Percentiles rank a stretch among this genome's conserved stretches.
Evolutionary conservation across 1,140 invertebrate genomes (phyloP).

Genomic region (Cepaea nemoralis): DNA sequence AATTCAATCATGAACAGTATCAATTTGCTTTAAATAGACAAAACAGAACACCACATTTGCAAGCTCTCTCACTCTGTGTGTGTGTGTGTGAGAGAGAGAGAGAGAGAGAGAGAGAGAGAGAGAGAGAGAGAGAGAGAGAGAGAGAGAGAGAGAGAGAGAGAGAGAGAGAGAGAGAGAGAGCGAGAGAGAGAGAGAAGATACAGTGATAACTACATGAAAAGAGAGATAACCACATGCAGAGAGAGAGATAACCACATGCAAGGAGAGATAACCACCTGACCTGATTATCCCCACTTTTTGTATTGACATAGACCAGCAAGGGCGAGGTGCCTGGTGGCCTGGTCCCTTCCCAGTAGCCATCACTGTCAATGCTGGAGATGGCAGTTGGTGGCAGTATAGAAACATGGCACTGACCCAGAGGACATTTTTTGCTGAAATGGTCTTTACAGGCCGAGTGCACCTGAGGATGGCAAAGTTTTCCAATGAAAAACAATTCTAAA

Average conservation of each 20-base stretch:
- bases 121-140: too few species aligned
- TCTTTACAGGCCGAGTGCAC: constrained; percentile 89
- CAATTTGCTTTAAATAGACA: too few species aligned
- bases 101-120: too few species aligned
- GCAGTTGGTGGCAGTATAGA: constrained; percentile 94
- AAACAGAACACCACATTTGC: too few species aligned
- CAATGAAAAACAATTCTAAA: background rate
- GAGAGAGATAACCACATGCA: background rate
- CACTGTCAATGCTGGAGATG: constrained; percentile 85
- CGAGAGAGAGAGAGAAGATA: too few species aligned
- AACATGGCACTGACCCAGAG: constrained; percentile 86
- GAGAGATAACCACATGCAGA: too few species aligned
- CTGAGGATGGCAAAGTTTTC: constrained; percentile 57
- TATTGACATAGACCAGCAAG: constrained; percentile 95
- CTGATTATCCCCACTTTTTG: constrained; percentile 93
- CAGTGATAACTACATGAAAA: too few species aligned
- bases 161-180: too few species aligned
- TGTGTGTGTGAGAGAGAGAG: too few species aligned
- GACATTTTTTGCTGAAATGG: constrained; percentile 78
- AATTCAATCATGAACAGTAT: too few species aligned
- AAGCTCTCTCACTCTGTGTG: too few species aligned
- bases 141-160: too few species aligned
- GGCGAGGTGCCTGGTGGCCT: constrained; percentile 86
- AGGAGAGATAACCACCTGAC: constrained; percentile 43
- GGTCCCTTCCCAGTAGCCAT: constrained; percentile 89